These are phyloP conservation scores for Phylloscopus collybita DNA, from an alignment of 2,797 vertebrate genomes.

Conservation along the genomic window DNA sequence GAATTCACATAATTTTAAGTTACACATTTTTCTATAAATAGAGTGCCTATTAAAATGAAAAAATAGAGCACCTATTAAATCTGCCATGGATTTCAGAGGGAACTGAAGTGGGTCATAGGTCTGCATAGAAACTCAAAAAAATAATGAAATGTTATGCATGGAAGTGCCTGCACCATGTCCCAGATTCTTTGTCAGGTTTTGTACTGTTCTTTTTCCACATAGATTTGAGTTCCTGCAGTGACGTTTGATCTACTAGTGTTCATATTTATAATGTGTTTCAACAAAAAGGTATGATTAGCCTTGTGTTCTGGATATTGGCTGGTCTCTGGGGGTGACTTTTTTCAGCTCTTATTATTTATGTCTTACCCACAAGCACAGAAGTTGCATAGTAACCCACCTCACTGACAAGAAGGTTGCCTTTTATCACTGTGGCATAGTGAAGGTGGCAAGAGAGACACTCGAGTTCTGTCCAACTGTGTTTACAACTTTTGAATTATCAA, in stretches of 20 bases:
- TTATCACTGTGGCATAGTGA: not conserved
- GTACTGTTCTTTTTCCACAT: slow-evolving; percentile 28
- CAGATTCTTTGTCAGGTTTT: slow-evolving; percentile 54
- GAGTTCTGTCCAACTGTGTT: not conserved
- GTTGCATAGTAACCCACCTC: not conserved
- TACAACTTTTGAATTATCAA: not conserved
- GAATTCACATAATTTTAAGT: slow-evolving; percentile 44
- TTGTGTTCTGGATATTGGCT: slow-evolving; percentile 32
- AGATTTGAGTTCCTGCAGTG: slow-evolving; percentile 45
- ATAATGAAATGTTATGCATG: slow-evolving; percentile 26
- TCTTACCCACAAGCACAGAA: not conserved
- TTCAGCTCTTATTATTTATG: not conserved
- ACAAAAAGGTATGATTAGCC: slow-evolving; percentile 22
- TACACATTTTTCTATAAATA: slow-evolving; percentile 69
- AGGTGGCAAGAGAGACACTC: not conserved
- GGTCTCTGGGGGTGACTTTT: not conserved
- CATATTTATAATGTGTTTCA: not conserved
- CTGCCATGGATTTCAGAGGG: slow-evolving; percentile 46
- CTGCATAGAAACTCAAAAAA: slow-evolving; percentile 27
- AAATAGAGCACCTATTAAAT: slow-evolving; percentile 61
- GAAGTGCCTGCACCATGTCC: slow-evolving; percentile 37
- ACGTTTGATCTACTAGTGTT: not conserved
- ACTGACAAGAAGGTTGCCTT: not conserved
- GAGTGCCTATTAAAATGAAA: slow-evolving; percentile 60
- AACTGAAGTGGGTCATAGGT: slow-evolving; percentile 65